A percentile compares a stretch with the other conserved stretches of the same genome.
These are phyloP conservation scores for Anguilla anguilla DNA, from an alignment of 2,797 vertebrate genomes.

Conservation along the genomic window DNA sequence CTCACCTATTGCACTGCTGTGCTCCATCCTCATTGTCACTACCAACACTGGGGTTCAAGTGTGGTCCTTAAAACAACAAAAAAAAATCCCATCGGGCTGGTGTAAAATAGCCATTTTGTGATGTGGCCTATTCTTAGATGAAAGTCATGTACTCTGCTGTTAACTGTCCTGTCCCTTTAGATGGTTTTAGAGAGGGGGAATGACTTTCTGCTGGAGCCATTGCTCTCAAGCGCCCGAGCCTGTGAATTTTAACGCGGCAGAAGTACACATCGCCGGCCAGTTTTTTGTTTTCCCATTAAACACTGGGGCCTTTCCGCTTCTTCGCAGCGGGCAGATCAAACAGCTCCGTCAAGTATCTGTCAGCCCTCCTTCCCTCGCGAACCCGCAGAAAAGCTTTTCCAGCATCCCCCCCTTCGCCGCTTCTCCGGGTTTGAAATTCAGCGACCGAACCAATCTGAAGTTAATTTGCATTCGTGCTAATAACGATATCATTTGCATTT, in stretches of 20 bases:
- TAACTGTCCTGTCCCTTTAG: neutral
- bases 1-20: neutral
- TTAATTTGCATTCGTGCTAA: constrained; percentile 62
- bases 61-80: neutral
- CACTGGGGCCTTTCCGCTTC: neutral
- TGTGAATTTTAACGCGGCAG: neutral
- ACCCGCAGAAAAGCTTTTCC: neutral
- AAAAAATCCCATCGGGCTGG: neutral
- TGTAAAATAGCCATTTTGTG: neutral
- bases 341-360: constrained; percentile 24
- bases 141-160: neutral
- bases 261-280: neutral
- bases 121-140: neutral
- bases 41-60: too few relatives aligned
- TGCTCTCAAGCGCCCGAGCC: neutral
- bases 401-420: constrained; percentile 41
- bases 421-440: constrained; percentile 35
- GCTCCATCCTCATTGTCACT: neutral
- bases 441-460: constrained; percentile 52
- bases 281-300: neutral
- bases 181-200: neutral
- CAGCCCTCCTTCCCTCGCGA: constrained; percentile 38
- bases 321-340: neutral
- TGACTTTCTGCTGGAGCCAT: neutral
- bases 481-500: constrained; percentile 77